These are phyloP conservation scores for Mellilla xanthometata DNA, from an alignment of 2,888 invertebrate species.

Conservation along the genomic window DNA sequence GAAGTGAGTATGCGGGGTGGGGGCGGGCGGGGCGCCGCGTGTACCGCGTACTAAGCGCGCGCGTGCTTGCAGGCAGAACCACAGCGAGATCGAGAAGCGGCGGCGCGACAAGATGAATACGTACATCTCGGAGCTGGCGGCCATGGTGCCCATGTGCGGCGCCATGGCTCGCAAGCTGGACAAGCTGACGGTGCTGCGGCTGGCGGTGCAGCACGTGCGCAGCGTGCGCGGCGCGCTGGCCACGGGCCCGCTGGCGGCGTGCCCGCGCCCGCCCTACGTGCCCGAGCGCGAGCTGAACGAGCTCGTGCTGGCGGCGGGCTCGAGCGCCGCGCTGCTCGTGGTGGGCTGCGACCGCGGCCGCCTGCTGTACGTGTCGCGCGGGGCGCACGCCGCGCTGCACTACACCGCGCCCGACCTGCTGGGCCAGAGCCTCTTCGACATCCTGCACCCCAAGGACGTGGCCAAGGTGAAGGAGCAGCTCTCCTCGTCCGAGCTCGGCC, in stretches of 20 bases:
- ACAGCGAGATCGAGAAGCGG: conserved; percentile 97
- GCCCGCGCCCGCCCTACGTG: conserved; percentile 90
- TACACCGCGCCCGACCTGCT: conserved; percentile 93
- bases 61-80: conserved; percentile 89
- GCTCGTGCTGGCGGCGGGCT: conserved; percentile 91
- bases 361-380: conserved; percentile 94
- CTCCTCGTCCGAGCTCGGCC: conserved; percentile 93
- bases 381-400: conserved; percentile 90
- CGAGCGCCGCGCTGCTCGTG: conserved; percentile 95
- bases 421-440: conserved; percentile 97
- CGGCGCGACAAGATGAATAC: conserved; percentile 98
- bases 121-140: conserved; percentile 94
- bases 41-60: too few species aligned
- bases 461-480: conserved; percentile 97
- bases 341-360: conserved; percentile 96
- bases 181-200: conserved; percentile 93
- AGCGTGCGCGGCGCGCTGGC: conserved; percentile 76
- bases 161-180: conserved; percentile 96
- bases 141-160: conserved; percentile 96
- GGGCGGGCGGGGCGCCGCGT: too few species aligned
- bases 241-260: conserved; percentile 87
- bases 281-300: conserved; percentile 94
- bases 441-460: conserved; percentile 96
- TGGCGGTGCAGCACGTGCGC: conserved; percentile 97
- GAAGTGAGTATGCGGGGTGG: conserved; percentile 62